Base-by-base conservation (phyloP, 1,140 invertebrate species). In the Drosophila varians region DNA sequence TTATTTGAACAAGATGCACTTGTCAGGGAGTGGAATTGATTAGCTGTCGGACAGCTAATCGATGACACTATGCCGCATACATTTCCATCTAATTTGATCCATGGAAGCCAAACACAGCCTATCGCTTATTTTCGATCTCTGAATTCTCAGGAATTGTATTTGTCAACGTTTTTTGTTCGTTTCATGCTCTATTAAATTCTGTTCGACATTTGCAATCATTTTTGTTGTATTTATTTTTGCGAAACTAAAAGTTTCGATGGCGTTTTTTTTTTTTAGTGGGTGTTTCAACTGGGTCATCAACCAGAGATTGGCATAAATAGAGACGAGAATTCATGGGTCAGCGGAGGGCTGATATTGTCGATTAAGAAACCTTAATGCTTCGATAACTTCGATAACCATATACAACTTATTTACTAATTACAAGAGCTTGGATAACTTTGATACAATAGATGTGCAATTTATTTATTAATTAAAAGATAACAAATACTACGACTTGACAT, bases 11-110 rank as follows among this genome's bases (percentile, higher is more conserved):
- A 57, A 38, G 11, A 74, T 42, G 77, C 76, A 87, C 82, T 87
- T 86, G 82, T 77, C 82, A 86, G 53, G 8, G 53, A 52, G 34
- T 34, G 25, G 42, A 71, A 86, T 87, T 87, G 80, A 86, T 86
- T 87, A 80, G 80, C 80, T 86, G 80, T 80, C 73, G 82, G 80
- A 74, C 82, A 65, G 55, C 80, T 86, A 86, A 86, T 86, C 82
- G 73, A 57, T 82, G 80, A 86, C 80, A 86, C 80, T 76, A 52
- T 42, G 47, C 43, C 43, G 21, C 2, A 78, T 70, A 53, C 14
- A 51, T 73, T 72, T 53, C 65, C 65, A 74, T 74, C 36, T 58
- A 16, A 45, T 58, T 57, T 23, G 42, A 7, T 40, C 8, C 12
- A 16, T 26, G 28, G n/a, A 12, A 8, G 3, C 2, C 14, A 16